These are phyloP conservation scores for Enoplosus armatus DNA, from an alignment of 2,797 vertebrate genomes.

Conservation along the genomic window DNA sequence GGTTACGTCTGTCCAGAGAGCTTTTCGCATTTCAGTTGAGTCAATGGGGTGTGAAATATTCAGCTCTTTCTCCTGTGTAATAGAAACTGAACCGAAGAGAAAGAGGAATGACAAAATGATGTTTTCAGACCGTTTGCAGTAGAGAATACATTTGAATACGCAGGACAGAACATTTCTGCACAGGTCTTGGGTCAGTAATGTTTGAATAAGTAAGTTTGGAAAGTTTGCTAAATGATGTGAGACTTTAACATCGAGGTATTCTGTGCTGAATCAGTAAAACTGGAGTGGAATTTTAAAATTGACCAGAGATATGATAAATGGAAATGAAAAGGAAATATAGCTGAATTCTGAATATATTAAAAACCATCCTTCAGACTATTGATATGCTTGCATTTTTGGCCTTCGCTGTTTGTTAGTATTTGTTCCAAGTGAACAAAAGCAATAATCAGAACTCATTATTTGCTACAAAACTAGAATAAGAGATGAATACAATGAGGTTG, in stretches of 20 bases:
- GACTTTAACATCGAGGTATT: background rate
- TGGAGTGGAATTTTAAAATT: background rate
- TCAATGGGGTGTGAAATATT: constrained; percentile 36
- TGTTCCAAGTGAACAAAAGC: background rate
- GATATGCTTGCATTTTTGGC: background rate
- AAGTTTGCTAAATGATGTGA: constrained; percentile 18
- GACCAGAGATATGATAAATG: background rate
- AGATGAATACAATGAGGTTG: background rate
- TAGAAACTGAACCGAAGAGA: constrained; percentile 38
- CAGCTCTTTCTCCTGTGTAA: constrained; percentile 12
- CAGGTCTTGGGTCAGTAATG: background rate
- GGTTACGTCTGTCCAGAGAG: background rate
- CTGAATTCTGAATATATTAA: background rate
- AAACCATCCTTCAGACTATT: background rate
- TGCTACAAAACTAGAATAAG: background rate
- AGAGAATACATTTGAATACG: background rate
- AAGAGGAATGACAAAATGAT: background rate
- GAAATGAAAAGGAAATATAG: background rate
- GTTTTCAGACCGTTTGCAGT: background rate
- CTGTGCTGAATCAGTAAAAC: constrained; percentile 40
- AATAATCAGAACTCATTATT: background rate
- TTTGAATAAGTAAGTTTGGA: constrained; percentile 2
- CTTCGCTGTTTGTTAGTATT: background rate
- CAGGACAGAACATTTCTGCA: constrained; percentile 6
- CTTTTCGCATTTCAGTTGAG: constrained; percentile 5